phyloP scores from a whole-genome alignment of 2,888 invertebrate species.

The Ectemnius lituratus region DNA sequence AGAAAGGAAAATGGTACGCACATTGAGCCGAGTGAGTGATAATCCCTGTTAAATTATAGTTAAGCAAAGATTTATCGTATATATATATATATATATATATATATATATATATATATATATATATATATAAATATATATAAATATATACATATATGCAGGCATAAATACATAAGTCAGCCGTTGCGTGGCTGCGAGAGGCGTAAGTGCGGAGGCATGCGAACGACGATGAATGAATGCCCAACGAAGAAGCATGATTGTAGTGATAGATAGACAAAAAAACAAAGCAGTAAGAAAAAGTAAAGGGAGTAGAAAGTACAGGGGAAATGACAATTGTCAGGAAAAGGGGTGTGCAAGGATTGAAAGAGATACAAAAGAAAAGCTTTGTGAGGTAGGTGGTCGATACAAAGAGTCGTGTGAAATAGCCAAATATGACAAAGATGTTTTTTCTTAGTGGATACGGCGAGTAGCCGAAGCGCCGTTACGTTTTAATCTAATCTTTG shows the following conservation, averaged over 20 bases:
- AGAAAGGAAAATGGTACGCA: slow-evolving; percentile 65
- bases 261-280: slow-evolving; percentile 13
- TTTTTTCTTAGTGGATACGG: slow-evolving; percentile 62
- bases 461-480: slow-evolving; percentile 61
- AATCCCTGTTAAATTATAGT: slow-evolving; percentile 66
- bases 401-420: slow-evolving; percentile 62
- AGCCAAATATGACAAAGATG: slow-evolving; percentile 74
- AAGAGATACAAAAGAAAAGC: slow-evolving; percentile 12
- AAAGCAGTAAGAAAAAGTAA: slow-evolving; percentile 2
- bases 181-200: slow-evolving; percentile 44
- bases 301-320: not conserved
- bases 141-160: slow-evolving; percentile 36
- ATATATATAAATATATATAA: slow-evolving; percentile 36
- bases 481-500: slow-evolving; percentile 67
- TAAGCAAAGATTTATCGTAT: slow-evolving; percentile 64
- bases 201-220: slow-evolving; percentile 41
- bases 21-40: slow-evolving; percentile 71
- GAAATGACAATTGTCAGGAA: not conserved
- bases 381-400: slow-evolving; percentile 8
- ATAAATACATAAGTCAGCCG: slow-evolving; percentile 40
- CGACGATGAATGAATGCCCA: slow-evolving; percentile 30
- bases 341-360: slow-evolving; percentile 3
- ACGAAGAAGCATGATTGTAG: slow-evolving; percentile 1
- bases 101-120: slow-evolving; percentile 35
- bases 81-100: slow-evolving; percentile 42